phyloP scores from a whole-genome alignment of 2,888 invertebrate species.

The Ischnura elegans region DNA sequence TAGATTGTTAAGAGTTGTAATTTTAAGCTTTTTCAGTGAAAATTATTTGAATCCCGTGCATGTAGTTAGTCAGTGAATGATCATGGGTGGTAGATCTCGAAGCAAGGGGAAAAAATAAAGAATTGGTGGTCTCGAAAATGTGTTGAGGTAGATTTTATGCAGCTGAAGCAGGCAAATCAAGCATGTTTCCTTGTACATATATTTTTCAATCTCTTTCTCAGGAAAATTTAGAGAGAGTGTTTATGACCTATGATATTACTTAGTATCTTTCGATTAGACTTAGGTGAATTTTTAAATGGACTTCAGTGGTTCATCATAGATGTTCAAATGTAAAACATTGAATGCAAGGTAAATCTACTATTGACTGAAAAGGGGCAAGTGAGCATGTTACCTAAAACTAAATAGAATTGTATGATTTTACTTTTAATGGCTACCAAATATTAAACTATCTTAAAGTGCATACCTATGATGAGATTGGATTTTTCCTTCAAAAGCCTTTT shows the following conservation, averaged over 20 bases:
- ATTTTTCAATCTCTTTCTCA: conserved; percentile 70
- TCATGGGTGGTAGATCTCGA: conserved; percentile 42
- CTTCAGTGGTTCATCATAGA: conserved; percentile 49
- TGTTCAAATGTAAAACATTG: conserved; percentile 64
- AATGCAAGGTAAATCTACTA: conserved; percentile 68
- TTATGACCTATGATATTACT: conserved; percentile 68
- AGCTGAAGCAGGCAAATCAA: conserved; percentile 67
- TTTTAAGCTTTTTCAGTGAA: conserved; percentile 59
- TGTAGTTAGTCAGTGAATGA: conserved; percentile 57
- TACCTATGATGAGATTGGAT: conserved; percentile 56
- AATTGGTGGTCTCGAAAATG: conserved; percentile 28
- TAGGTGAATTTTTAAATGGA: conserved; percentile 64
- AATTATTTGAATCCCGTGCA: conserved; percentile 55
- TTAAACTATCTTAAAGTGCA: conserved; percentile 51
- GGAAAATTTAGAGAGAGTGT: conserved; percentile 70
- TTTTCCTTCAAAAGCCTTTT: conserved; percentile 62
- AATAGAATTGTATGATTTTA: conserved; percentile 65
- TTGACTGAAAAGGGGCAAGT: conserved; percentile 64
- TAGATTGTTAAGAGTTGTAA: conserved; percentile 63
- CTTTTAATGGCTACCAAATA: conserved; percentile 64
- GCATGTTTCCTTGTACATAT: conserved; percentile 67
- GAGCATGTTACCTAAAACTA: conserved; percentile 65
- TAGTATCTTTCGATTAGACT: conserved; percentile 68
- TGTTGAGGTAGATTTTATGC: conserved; percentile 55
- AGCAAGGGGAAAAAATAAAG: conserved; percentile 11